phyloP scores from a whole-genome alignment of 2,113 vertebrate species.

The Vidua macroura region DNA sequence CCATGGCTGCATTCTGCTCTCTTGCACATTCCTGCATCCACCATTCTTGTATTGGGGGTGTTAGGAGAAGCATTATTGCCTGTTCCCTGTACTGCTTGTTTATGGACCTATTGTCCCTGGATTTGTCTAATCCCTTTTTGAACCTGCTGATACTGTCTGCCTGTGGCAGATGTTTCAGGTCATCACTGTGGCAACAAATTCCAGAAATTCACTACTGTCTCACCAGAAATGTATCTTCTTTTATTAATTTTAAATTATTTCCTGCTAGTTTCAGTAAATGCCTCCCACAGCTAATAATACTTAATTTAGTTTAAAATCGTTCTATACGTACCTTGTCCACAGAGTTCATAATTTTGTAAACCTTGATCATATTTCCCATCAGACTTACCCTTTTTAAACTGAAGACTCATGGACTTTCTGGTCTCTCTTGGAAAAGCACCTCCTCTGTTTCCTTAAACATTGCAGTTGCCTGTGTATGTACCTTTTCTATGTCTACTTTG shows the following conservation, averaged over 20 bases:
- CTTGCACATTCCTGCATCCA: neutral
- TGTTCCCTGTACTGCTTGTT: neutral
- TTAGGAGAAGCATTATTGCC: neutral
- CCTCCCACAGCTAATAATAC: neutral
- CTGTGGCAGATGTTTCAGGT: neutral
- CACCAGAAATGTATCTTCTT: neutral
- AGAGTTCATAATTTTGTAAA: neutral
- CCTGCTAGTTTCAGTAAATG: neutral
- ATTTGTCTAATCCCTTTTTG: slow-evolving; percentile 8
- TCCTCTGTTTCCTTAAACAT: neutral
- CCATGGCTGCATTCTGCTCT: neutral
- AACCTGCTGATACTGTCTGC: neutral
- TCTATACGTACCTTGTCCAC: neutral
- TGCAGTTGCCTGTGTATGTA: neutral
- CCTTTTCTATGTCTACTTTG: neutral
- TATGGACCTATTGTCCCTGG: neutral
- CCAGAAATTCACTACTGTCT: neutral
- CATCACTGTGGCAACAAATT: slow-evolving; percentile 14
- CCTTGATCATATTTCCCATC: neutral
- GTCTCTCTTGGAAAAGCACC: neutral
- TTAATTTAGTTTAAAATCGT: neutral
- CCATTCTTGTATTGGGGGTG: neutral
- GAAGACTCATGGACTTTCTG: neutral
- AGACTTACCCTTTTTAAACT: neutral
- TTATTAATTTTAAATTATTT: neutral